phyloP scores from a whole-genome alignment of 2,113 vertebrate species.

The Fulmarus glacialis region DNA sequence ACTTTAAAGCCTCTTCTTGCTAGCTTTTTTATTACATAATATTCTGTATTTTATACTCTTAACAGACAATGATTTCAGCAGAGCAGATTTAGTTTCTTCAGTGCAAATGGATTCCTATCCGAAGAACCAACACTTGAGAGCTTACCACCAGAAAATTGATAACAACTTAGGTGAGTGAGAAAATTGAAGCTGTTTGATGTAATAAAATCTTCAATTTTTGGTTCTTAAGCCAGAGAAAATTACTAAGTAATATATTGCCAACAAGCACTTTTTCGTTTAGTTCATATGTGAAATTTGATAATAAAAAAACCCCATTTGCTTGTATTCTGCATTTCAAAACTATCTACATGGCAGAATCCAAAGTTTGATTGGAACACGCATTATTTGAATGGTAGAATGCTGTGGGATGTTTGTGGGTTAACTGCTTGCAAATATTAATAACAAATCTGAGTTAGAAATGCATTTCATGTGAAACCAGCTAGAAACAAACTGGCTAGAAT shows the following conservation, averaged over 20 bases:
- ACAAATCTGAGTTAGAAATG: not conserved
- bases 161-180: slow-evolving; percentile 86
- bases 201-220: not conserved
- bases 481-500: not conserved
- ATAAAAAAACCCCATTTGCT: fast-evolving
- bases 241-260: not conserved
- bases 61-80: slow-evolving; percentile 46
- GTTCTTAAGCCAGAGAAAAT: not conserved
- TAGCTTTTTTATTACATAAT: not conserved
- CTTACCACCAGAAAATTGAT: slow-evolving; percentile 90
- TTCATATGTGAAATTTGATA: not conserved
- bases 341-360: not conserved
- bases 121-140: slow-evolving; percentile 80
- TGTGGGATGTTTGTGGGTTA: not conserved
- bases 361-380: not conserved
- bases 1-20: not conserved
- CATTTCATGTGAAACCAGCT: not conserved
- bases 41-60: not conserved
- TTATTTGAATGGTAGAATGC: not conserved
- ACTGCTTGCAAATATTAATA: not conserved
- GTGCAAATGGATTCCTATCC: slow-evolving; percentile 72
- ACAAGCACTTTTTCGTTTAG: not conserved
- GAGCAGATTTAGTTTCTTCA: slow-evolving; percentile 39
- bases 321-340: not conserved
- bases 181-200: not conserved